Evolutionary conservation across 2,888 invertebrate genomes (phyloP).

Genomic region (Drosophila tripunctata): DNA sequence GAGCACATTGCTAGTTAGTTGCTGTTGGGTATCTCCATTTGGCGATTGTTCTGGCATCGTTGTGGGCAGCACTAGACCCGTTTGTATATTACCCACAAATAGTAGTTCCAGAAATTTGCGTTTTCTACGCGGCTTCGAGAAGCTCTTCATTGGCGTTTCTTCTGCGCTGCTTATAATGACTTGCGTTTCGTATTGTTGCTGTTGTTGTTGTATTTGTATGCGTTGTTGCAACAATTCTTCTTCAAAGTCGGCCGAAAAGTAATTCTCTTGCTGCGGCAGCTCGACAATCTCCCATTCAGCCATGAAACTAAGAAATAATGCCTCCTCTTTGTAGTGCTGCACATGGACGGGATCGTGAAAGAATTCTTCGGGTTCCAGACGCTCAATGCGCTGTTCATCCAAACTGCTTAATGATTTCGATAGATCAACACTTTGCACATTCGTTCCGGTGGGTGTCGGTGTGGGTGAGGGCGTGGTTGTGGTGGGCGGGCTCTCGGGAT

Average conservation of each 20-base stretch:
- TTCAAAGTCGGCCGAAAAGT: constrained; percentile 82
- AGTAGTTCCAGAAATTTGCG: constrained; percentile 71
- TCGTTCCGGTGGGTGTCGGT: background rate
- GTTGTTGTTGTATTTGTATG: constrained; percentile 28
- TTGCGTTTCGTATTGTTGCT: constrained; percentile 28
- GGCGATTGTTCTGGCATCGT: background rate
- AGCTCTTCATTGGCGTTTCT: background rate
- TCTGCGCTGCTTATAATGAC: constrained; percentile 12
- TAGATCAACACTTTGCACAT: constrained; percentile 28
- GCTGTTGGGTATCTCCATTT: background rate
- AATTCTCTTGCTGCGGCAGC: constrained; percentile 74
- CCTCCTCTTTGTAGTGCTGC: constrained; percentile 82
- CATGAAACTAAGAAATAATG: constrained; percentile 79
- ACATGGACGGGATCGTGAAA: constrained; percentile 84
- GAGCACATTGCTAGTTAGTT: constrained; percentile 18
- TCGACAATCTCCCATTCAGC: constrained; percentile 83
- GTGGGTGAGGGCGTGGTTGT: background rate
- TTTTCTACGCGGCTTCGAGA: constrained; percentile 30
- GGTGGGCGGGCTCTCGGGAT: constrained; percentile 84
- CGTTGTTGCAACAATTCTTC: constrained; percentile 76
- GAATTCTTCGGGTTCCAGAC: constrained; percentile 83
- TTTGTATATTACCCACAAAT: constrained; percentile 72
- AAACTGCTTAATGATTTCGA: constrained; percentile 65
- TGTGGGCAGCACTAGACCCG: constrained; percentile 67
- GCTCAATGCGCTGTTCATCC: constrained; percentile 65